These are phyloP conservation scores for Erithacus rubecula DNA, from an alignment of 2,797 vertebrate genomes.

Conservation along the genomic window DNA sequence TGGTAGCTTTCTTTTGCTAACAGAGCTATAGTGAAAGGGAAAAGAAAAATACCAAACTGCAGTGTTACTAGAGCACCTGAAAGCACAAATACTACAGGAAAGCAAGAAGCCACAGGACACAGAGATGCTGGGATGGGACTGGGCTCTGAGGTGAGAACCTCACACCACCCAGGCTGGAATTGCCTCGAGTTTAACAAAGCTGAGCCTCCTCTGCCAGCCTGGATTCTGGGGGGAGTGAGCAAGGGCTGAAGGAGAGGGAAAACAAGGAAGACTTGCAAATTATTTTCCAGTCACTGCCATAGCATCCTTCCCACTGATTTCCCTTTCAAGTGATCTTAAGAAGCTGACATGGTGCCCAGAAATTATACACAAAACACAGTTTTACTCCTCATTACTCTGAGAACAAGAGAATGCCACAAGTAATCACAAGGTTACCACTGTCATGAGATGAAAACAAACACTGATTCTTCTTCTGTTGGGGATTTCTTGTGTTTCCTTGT, in stretches of 20 bases:
- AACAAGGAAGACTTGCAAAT: not conserved
- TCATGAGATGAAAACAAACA: not conserved
- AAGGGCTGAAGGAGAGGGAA: not conserved
- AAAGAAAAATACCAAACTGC: not conserved
- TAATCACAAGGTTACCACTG: not conserved
- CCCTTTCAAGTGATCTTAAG: not conserved
- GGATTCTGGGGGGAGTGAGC: not conserved
- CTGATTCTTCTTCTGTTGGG: not conserved
- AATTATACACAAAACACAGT: not conserved
- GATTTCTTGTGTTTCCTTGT: not conserved
- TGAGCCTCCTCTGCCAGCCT: not conserved
- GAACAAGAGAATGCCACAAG: not conserved
- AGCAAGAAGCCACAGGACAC: not conserved
- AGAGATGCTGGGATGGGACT: not conserved
- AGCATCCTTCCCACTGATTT: not conserved
- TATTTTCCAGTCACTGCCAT: not conserved
- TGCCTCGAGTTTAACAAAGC: not conserved
- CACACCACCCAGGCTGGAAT: not conserved
- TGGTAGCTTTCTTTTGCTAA: conserved; percentile 42
- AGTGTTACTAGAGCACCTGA: conserved; percentile 12
- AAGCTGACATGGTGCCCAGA: not conserved
- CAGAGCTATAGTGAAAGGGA: not conserved
- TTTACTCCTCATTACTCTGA: not conserved
- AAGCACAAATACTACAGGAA: not conserved
- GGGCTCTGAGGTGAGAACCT: not conserved